phyloP scores from a whole-genome alignment of 2,797 vertebrate species.

The Ataeniobius toweri region DNA sequence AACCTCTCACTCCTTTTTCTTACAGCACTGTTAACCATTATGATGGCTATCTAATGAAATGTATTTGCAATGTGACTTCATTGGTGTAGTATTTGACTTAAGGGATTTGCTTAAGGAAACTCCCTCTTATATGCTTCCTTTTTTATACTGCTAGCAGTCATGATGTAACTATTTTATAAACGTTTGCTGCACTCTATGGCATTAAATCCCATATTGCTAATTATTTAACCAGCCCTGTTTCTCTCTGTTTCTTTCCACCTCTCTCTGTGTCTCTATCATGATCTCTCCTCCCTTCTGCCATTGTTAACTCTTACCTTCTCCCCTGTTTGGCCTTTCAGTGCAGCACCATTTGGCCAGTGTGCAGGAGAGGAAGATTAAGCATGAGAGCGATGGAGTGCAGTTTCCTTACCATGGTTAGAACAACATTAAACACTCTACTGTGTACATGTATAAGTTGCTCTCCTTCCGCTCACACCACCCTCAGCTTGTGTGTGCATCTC shows the following conservation, averaged over 20 bases:
- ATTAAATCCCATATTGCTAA: conserved; percentile 55
- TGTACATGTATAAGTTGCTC: conserved; percentile 70
- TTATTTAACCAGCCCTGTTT: conserved; percentile 57
- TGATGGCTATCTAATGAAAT: conserved; percentile 18
- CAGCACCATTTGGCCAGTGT: conserved; percentile 86
- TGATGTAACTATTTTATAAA: conserved; percentile 60
- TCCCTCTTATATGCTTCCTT: conserved; percentile 54
- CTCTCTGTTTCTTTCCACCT: conserved; percentile 61
- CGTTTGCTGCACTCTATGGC: conserved; percentile 66
- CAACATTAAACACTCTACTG: conserved; percentile 79
- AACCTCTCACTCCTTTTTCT: conserved; percentile 23
- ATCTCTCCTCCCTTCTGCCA: conserved; percentile 60
- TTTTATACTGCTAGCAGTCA: conserved; percentile 42
- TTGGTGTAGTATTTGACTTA: conserved; percentile 30
- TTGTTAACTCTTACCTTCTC: conserved; percentile 82
- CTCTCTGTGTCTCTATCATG: conserved; percentile 43
- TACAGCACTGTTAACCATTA: conserved; percentile 17
- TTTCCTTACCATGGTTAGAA: conserved; percentile 88
- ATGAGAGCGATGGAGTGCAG: conserved; percentile 86
- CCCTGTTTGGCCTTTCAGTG: conserved; percentile 85
- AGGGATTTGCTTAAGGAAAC: conserved; percentile 39
- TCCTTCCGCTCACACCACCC: conserved; percentile 64
- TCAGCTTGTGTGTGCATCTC: conserved; percentile 50
- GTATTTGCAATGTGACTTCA: conserved; percentile 18
- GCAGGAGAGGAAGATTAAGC: conserved; percentile 88